Evolutionary conservation across 2,113 vertebrate species (phyloP), one percentile per base, ranked within the genome.

Genomic region (Mola mola): DNA sequence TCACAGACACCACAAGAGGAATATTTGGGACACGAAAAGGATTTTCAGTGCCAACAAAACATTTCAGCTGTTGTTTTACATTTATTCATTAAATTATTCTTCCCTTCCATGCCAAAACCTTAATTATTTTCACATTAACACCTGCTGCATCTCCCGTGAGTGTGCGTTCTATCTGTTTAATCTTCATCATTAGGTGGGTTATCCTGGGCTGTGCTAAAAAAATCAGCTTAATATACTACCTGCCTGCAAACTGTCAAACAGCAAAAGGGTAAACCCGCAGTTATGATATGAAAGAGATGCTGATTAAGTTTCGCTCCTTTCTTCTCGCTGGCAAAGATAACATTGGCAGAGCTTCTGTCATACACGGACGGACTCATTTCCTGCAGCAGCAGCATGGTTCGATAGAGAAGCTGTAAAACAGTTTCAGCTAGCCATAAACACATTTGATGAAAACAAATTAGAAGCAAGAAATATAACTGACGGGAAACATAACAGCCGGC

Each of bases 371-470:
- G 62, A 74, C 83, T 90, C 83, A 88, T 91, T 91, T 90, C 86
- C 85, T 81, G 86, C 86, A 82, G 85, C 85, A 83, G 85, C 75
- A 49, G 67, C 86, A 90, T 66, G 87, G 78, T 89, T 86, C 70
- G 51, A 86, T 89, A 84, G 86, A 72, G 83, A 90, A 86, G 87
- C 89, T 89, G 87, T 91, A 88, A 92, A 90, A 83, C 82, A 88
- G 82, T 83, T 88, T 87, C 84, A 87, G 83, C 84, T 89, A 76
- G 87, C 88, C 80, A 87, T 91, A 88, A 92, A 91, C 88, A 86
- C 87, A 87, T 91, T 85, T 89, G 88, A 92, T 90, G 87, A 88
- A 91, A 91, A 91, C 87, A 91, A 91, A 91, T 91, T 91, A 88
- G 78, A 81, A 88, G 66, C 66, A 61, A 89, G 73, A 90, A 88